These are phyloP conservation scores for Lepidochitona cinerea DNA, from an alignment of 2,888 invertebrate genomes.

Conservation along the genomic window DNA sequence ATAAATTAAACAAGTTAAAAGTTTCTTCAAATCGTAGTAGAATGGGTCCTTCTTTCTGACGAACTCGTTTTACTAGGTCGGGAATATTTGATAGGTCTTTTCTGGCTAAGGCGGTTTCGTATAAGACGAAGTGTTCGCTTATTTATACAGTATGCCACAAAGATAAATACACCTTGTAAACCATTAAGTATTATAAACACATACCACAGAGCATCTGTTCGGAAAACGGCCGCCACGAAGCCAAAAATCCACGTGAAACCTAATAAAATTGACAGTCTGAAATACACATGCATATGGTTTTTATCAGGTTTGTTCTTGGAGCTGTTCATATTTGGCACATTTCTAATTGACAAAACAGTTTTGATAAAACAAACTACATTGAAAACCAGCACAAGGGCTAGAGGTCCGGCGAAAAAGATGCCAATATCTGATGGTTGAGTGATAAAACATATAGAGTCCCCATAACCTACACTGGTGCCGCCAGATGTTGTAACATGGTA, in stretches of 20 bases:
- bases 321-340: constrained; percentile 2
- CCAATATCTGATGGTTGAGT: background rate
- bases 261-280: constrained; percentile 12
- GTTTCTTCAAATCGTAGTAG: background rate
- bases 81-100: background rate
- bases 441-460: constrained; percentile 17
- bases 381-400: constrained; percentile 3
- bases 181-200: constrained; percentile 16
- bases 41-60: background rate
- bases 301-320: background rate
- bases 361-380: constrained; percentile 11
- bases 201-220: constrained; percentile 15
- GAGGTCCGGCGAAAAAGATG: constrained; percentile 14
- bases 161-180: constrained; percentile 20
- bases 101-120: background rate
- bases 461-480: constrained; percentile 12
- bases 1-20: too few relatives aligned
- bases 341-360: constrained; percentile 4
- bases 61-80: background rate
- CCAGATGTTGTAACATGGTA: background rate
- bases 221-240: constrained; percentile 3
- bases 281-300: constrained; percentile 8
- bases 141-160: constrained; percentile 9
- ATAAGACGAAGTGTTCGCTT: background rate
- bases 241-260: constrained; percentile 20